Evolutionary conservation across 92 coral and sea anemone species (phyloP).

Genomic region (Zoanthus gigantus): DNA sequence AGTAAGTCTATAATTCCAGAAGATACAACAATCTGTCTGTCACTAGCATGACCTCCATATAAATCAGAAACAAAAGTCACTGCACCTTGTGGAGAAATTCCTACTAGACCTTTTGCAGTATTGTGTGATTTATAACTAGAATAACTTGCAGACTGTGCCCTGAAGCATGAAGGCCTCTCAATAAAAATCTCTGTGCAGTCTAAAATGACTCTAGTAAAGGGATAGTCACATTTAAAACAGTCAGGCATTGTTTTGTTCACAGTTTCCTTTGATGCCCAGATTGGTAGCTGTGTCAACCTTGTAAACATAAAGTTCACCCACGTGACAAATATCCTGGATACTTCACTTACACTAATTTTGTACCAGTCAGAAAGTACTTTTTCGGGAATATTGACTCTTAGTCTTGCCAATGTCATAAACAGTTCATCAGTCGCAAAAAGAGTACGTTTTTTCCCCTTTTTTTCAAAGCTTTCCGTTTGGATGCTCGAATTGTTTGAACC

Average conservation of each 20-base stretch:
- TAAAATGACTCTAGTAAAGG: slow-evolving; percentile 59
- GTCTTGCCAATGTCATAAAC: slow-evolving; percentile 42
- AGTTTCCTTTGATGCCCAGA: slow-evolving; percentile 64
- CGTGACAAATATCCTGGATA: slow-evolving; percentile 60
- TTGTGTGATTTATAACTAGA: slow-evolving; percentile 48
- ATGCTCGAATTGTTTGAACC: slow-evolving; percentile 59
- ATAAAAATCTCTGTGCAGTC: slow-evolving; percentile 74
- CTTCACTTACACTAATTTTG: slow-evolving; percentile 26
- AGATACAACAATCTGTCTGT: slow-evolving; percentile 67
- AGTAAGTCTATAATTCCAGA: slow-evolving; percentile 63
- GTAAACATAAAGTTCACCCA: slow-evolving; percentile 70
- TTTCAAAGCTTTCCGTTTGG: slow-evolving; percentile 47
- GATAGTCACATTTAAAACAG: slow-evolving; percentile 62
- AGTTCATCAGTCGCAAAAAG: slow-evolving; percentile 47
- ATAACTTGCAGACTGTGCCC: slow-evolving; percentile 68
- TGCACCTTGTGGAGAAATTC: slow-evolving; percentile 70
- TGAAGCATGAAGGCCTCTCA: slow-evolving; percentile 71
- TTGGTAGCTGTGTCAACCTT: slow-evolving; percentile 42
- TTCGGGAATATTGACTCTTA: slow-evolving; percentile 60
- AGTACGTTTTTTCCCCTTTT: slow-evolving; percentile 56
- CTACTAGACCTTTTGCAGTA: slow-evolving; percentile 70
- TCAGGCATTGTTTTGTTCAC: slow-evolving; percentile 18
- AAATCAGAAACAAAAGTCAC: slow-evolving; percentile 76
- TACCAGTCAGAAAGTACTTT: slow-evolving; percentile 54
- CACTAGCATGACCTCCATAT: slow-evolving; percentile 74